A percentile compares a stretch with the other conserved stretches of the same genome.
These are phyloP conservation scores for Hemibagrus guttatus DNA, from an alignment of 2,797 vertebrate species.

Conservation along the genomic window DNA sequence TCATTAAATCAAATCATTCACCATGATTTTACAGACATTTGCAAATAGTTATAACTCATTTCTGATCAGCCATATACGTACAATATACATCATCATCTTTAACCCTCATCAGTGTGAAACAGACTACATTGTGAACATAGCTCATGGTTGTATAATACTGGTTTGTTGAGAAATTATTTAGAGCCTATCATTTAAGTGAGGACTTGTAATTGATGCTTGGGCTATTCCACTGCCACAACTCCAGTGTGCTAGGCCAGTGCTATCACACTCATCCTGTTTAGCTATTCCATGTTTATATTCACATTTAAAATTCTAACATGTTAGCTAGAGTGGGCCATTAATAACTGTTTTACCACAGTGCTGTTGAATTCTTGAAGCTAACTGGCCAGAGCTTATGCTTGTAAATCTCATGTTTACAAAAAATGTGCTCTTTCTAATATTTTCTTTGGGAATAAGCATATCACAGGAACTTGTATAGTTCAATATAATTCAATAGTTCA, in stretches of 20 bases:
- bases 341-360: neutral
- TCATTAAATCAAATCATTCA: too few relatives aligned
- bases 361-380: neutral
- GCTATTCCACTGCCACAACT: neutral
- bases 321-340: neutral
- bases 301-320: neutral
- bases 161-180: neutral
- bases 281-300: neutral
- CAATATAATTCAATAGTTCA: too few relatives aligned
- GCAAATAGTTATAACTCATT: too few relatives aligned
- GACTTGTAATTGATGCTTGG: neutral
- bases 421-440: neutral
- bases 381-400: neutral
- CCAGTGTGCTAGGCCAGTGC: neutral
- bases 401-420: neutral
- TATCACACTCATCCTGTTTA: constrained; percentile 10
- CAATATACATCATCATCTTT: neutral
- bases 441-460: neutral
- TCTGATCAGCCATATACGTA: neutral
- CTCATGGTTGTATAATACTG: neutral
- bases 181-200: neutral
- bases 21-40: neutral
- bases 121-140: too few relatives aligned
- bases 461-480: neutral
- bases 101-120: neutral